Base-by-base conservation (phyloP, 2,113 vertebrate genomes). In the Caracal caracal region DNA sequence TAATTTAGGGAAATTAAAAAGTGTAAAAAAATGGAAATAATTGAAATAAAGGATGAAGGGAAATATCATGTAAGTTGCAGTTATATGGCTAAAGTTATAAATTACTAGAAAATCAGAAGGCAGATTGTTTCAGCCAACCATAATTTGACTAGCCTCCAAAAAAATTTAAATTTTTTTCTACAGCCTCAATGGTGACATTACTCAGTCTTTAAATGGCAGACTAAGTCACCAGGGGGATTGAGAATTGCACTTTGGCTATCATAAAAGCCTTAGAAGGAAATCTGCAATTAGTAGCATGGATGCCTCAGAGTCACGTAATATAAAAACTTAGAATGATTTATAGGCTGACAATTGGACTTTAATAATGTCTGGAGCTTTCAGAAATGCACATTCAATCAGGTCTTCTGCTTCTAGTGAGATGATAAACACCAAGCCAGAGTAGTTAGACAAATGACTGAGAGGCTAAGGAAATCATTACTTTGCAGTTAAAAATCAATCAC, bases 401-500 rank as follows among this genome's bases (percentile, higher is more conserved):
- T 84, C 84, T 83, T 95, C 89, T 63, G 56, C 37, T 97, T 95
- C 88, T 63, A 91, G 83, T 37, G 73, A 97, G 68, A 95, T 97
- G 95, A 97, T 97, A 97, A 96, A 98, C 84, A 96, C 76, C 68
- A 95, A 93, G 83, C 28, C 10, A 1, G 90, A 11, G 84, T 76
- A 96, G 75, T 97, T 96, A 97, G 95, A 96, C 75, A 97, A 90
- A 98, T 97, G 90, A 97, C 88, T 92, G 65, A 96, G 87, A 93
- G 61, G 73, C 95, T 66, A 22, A 90, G 75, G 49, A 96, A 97
- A 96, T 90, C 94, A 96, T 78, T 93, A 90, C 49, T 76, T 80
- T 95, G 90, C 83, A 78, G 93, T 96, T 96, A 98, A 98, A 96
- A 96, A 96, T 97, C 94, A 96, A 94, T 95, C 97, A 96, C 35